phyloP scores from a whole-genome alignment of 2,888 invertebrate genomes.

The Celastrina argiolus region DNA sequence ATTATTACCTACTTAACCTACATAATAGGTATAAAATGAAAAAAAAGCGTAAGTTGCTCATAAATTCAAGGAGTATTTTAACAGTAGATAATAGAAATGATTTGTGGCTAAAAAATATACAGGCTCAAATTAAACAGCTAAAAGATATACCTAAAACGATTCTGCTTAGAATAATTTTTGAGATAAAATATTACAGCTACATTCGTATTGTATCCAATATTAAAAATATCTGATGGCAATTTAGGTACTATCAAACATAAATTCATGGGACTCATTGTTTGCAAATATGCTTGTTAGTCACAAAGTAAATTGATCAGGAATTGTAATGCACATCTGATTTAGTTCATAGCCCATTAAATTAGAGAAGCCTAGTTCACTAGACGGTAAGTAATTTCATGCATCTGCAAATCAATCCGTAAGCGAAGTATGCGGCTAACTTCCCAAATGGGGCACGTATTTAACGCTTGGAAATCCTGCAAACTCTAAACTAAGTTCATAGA shows the following conservation, averaged over 20 bases:
- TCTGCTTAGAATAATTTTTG: too few species aligned
- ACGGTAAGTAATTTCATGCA: conserved; percentile 5
- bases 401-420: not conserved
- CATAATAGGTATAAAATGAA: too few species aligned
- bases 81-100: too few species aligned
- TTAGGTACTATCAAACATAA: not conserved
- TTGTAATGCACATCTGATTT: not conserved
- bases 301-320: not conserved
- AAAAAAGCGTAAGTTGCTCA: too few species aligned
- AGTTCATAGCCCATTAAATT: not conserved
- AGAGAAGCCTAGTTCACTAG: conserved; percentile 1
- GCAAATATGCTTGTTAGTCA: not conserved
- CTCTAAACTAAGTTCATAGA: not conserved
- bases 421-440: conserved; percentile 4
- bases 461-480: not conserved
- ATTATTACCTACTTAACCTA: too few species aligned
- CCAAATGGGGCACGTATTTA: not conserved
- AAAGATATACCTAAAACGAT: too few species aligned
- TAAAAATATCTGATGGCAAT: too few species aligned
- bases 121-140: too few species aligned
- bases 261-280: not conserved
- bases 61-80: too few species aligned
- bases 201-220: too few species aligned
- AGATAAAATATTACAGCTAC: too few species aligned
- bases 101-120: too few species aligned